Base-by-base conservation (phyloP, 2,113 vertebrate species). In the Probosciger aterrimus region DNA sequence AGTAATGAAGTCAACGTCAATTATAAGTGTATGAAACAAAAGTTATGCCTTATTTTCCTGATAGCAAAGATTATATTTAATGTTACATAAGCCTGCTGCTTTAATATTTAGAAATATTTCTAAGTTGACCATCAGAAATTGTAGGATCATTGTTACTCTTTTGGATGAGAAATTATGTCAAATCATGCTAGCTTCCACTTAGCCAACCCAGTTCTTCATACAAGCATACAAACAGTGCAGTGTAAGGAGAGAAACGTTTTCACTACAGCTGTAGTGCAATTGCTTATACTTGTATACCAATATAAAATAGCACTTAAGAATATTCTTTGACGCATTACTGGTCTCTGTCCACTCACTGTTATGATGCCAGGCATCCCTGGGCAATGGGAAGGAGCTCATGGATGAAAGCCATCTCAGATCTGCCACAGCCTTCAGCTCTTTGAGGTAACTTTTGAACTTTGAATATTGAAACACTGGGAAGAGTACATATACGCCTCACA, bases 401-500 rank as follows among this genome's bases (percentile, higher is more conserved):
- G 14, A 49, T 31, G 27, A 49, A 82, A 31, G 3, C 6, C 37
- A 31, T 9, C 10, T 63, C 23, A 71, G 31, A 67, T 55, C 4
- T 78, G 14, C 9, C 35, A 44, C 39, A 44, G 1, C 12, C 7
- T 35, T 37, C 23, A 55, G n/a, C 9, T 80, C 16, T 52, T 75
- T 75, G 33, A 57, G 30, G 33, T 35, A 17, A 33, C 9, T 57
- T 49, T 25, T 71, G 43, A 14, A 50, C 14, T 64, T 50, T 64
- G 25, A 74, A 31, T 28, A 57, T 17, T 1, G 8, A 52, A 64
- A 22, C 35, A 16, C 2, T 33, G 22, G 15, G 9, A 37, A 37
- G 33, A 69, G 13, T 47, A 46, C 7, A 15, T 3, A 44, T 0
- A 6, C 1, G 7, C 6, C 13, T 74, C 33, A 18, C 13, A 11